Conservation (phyloP, 2,113 vertebrate genomes). For the Tragelaphus strepsiceros region DNA sequence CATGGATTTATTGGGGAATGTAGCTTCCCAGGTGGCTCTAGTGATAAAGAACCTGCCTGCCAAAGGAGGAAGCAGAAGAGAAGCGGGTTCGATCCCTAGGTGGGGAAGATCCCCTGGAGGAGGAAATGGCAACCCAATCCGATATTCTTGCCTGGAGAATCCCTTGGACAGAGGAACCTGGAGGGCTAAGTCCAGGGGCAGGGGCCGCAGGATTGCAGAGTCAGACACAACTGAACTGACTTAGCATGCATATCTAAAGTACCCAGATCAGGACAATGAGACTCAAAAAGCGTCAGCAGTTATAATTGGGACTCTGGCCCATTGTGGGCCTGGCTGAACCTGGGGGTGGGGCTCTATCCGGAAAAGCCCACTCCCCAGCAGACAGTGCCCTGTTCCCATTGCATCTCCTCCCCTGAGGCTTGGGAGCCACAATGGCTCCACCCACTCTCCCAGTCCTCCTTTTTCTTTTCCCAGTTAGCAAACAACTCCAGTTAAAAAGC, state of each 20-base stretch:
- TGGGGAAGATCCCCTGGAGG: fast-evolving
- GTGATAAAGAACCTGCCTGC: background rate
- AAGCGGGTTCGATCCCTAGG: background rate
- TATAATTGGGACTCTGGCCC: background rate
- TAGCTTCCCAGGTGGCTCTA: background rate
- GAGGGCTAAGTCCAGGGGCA: background rate
- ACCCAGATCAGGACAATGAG: background rate
- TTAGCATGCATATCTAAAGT: background rate
- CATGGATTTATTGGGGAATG: background rate
- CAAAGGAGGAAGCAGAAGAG: background rate
- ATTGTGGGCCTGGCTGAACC: background rate
- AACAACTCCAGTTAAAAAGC: conserved; percentile 57
- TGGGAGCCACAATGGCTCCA: background rate
- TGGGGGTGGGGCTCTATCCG: background rate
- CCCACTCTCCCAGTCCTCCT: background rate
- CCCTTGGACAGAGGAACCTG: background rate
- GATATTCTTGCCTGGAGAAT: background rate
- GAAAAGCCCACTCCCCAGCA: background rate
- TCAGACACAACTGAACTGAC: background rate
- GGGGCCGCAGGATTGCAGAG: fast-evolving
- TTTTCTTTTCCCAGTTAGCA: conserved; percentile 17
- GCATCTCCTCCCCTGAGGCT: background rate
- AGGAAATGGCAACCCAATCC: background rate
- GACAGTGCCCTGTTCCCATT: fast-evolving
- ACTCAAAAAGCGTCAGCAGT: background rate